A percentile compares a stretch with the other conserved stretches of the same genome.
Evolutionary conservation across 1,140 invertebrate genomes (phyloP).

Genomic region (Melitaea cinxia): DNA sequence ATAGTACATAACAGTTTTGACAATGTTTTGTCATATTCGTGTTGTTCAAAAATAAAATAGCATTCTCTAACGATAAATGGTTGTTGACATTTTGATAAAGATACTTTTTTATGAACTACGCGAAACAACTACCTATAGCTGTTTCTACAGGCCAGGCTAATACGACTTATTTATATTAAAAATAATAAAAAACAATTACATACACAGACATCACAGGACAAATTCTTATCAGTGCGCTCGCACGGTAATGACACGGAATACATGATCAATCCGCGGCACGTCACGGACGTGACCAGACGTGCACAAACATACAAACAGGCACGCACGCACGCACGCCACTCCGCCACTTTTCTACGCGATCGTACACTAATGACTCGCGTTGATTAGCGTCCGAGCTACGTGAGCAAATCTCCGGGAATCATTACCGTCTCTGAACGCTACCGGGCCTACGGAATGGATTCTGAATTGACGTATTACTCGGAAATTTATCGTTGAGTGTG

Average conservation of each 20-base stretch:
- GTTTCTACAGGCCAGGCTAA: no score
- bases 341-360: constrained; percentile 36
- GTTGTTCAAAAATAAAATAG: no score
- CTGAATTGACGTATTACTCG: constrained; percentile 18
- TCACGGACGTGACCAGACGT: constrained; percentile 42
- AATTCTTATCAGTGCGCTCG: neutral
- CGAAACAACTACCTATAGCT: no score
- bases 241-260: constrained; percentile 61
- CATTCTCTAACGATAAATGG: no score
- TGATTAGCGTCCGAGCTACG: constrained; percentile 28
- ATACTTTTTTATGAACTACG: no score
- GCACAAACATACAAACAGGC: no score
- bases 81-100: no score
- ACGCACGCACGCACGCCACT: constrained; percentile 40
- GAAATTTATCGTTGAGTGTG: constrained; percentile 3
- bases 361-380: constrained; percentile 37
- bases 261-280: constrained; percentile 56
- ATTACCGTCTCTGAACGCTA: constrained; percentile 24
- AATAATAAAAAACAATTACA: no score
- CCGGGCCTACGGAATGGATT: constrained; percentile 21
- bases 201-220: neutral
- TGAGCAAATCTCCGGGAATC: constrained; percentile 34
- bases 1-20: no score
- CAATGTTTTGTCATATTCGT: no score
- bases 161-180: no score